Evolutionary conservation across 30 jellyfish, hydroid and myxozoan genomes (phyloP).

Genomic region (Aurelia sp.): DNA sequence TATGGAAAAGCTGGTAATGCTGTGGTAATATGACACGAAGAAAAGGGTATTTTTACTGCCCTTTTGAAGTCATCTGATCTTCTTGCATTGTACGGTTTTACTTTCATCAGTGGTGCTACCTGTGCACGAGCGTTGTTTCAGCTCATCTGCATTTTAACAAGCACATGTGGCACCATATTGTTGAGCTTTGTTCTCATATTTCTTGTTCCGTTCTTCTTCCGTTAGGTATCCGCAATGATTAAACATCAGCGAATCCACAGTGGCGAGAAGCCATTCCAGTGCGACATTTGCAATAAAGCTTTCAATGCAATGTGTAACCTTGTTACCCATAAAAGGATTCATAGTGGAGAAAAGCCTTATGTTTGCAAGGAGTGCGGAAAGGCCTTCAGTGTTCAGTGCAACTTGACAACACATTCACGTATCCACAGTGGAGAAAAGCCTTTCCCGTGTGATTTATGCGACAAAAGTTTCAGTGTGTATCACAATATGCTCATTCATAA

Average conservation of each 20-base stretch:
- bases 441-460: conserved; percentile 52
- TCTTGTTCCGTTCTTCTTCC: not conserved
- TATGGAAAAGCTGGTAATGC: too few species aligned
- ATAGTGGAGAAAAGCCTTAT: conserved; percentile 72
- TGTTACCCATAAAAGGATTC: conserved; percentile 55
- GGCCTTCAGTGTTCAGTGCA: conserved; percentile 65
- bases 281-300: conserved; percentile 61
- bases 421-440: conserved; percentile 67
- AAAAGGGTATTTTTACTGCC: too few species aligned
- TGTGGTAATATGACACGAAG: too few species aligned
- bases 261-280: conserved; percentile 77
- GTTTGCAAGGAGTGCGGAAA: conserved; percentile 59
- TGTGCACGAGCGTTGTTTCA: too few species aligned
- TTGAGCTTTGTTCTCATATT: not conserved
- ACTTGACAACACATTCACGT: conserved; percentile 56
- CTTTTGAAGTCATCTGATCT: too few species aligned
- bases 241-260: conserved; percentile 61
- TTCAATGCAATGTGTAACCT: conserved; percentile 70
- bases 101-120: too few species aligned
- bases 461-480: conserved; percentile 51
- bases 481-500: conserved; percentile 57
- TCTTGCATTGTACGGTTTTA: too few species aligned
- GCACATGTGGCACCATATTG: not conserved
- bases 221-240: conserved; percentile 39
- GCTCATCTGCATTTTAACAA: not conserved